Conservation (phyloP, 2,888 invertebrate genomes). For the Meghimatium bilineatum region DNA sequence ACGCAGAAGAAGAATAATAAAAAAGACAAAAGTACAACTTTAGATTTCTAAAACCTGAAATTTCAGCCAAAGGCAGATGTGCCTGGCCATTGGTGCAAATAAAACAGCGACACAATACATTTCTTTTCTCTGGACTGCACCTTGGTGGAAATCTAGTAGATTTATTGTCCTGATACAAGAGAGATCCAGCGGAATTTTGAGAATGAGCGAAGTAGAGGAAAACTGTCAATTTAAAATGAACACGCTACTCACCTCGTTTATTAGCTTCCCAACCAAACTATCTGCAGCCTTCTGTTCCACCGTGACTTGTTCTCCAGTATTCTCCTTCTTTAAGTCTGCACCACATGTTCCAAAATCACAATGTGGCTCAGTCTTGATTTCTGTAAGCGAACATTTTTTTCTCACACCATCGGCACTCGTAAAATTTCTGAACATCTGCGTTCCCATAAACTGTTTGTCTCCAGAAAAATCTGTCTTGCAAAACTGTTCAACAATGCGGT, state of each 20-base stretch:
- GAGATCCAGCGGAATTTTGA: too few relatives aligned
- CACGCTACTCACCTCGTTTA: constrained; percentile 19
- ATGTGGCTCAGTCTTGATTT: neutral
- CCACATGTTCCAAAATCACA: neutral
- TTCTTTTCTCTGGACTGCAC: too few relatives aligned
- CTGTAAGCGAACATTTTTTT: neutral
- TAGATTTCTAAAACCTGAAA: too few relatives aligned
- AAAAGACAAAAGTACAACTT: too few relatives aligned
- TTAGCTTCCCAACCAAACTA: constrained; percentile 24
- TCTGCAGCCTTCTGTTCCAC: too few relatives aligned
- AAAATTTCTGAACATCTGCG: neutral
- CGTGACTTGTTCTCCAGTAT: neutral
- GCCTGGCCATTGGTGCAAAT: too few relatives aligned
- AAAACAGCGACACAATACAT: too few relatives aligned
- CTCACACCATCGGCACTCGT: neutral
- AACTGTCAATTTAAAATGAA: neutral
- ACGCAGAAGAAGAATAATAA: too few relatives aligned
- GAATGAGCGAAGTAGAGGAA: too few relatives aligned
- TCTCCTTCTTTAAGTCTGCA: neutral
- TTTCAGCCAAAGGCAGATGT: too few relatives aligned
- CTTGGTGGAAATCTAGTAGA: too few relatives aligned
- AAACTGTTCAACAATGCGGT: constrained; percentile 66
- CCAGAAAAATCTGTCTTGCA: constrained; percentile 22
- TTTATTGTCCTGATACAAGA: too few relatives aligned
- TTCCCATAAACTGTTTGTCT: neutral